Evolutionary conservation across 2,113 vertebrate genomes (phyloP).

Genomic region (Hippotragus niger): DNA sequence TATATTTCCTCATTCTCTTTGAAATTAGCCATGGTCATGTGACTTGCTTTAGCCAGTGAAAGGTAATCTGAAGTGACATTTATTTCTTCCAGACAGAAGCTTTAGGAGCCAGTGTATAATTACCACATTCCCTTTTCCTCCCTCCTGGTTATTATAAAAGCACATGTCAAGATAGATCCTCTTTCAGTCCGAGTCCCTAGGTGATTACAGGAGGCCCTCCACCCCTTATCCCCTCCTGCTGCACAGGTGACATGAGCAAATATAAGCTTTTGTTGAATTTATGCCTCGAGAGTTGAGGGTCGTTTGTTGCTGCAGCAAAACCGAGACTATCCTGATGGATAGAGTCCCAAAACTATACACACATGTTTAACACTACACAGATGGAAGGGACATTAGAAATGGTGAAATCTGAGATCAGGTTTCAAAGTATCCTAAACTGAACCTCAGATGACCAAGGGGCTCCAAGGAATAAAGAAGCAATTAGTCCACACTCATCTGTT

Average conservation of each 20-base stretch:
- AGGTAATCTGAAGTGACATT: neutral
- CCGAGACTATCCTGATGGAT: neutral
- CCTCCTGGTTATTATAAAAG: neutral
- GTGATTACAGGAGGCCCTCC: neutral
- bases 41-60: neutral
- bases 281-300: neutral
- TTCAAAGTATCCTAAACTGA: neutral
- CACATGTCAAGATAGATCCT: neutral
- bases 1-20: neutral
- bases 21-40: neutral
- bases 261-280: neutral
- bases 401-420: neutral
- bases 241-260: neutral
- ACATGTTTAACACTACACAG: neutral
- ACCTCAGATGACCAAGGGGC: neutral
- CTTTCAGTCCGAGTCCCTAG: neutral
- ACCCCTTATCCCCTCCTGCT: rapidly evolving
- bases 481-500: neutral
- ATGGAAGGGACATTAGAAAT: neutral
- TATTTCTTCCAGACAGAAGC: constrained; percentile 9
- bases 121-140: neutral
- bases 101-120: neutral
- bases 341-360: neutral
- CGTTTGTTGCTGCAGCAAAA: neutral
- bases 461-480: neutral